A percentile compares a stretch with the other conserved stretches of the same genome.
Conservation (phyloP, 2,797 vertebrate species). For the Cygnus olor region DNA sequence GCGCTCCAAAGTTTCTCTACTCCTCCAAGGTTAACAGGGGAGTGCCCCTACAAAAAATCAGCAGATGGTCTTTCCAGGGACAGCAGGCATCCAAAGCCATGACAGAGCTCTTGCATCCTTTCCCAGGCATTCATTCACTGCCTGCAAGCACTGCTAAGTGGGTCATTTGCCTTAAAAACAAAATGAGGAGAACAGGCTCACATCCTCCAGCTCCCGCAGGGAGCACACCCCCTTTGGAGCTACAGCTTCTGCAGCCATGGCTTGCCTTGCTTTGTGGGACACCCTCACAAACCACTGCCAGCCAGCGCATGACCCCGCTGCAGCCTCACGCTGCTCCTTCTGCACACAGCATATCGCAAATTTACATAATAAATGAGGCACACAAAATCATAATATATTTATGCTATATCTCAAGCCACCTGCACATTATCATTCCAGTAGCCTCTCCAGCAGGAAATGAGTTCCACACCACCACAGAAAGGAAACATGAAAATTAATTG, state of each 20-base stretch:
- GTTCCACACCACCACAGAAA: constrained; percentile 38
- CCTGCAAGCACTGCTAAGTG: neutral
- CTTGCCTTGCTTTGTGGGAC: constrained; percentile 49
- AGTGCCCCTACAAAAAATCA: neutral
- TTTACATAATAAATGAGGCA: constrained; percentile 63
- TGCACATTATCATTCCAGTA: constrained; percentile 61
- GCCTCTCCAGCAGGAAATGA: constrained; percentile 62
- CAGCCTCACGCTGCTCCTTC: constrained; percentile 11
- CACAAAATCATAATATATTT: constrained; percentile 59
- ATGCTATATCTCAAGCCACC: constrained; percentile 54
- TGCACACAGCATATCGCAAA: neutral
- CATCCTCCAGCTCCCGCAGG: rapidly evolving
- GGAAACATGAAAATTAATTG: constrained; percentile 52
- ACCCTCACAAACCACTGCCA: neutral
- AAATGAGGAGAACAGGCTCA: neutral
- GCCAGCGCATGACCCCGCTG: neutral
- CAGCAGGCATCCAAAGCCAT: neutral
- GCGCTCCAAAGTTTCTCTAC: neutral
- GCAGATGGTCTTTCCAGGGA: neutral
- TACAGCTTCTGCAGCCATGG: neutral
- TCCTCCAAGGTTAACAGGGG: neutral
- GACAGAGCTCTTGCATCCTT: neutral
- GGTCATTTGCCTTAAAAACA: neutral
- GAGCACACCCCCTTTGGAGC: neutral
- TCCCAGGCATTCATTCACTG: neutral